Base-by-base conservation (phyloP, 2,888 invertebrate species). In the Atethmia centrago region DNA sequence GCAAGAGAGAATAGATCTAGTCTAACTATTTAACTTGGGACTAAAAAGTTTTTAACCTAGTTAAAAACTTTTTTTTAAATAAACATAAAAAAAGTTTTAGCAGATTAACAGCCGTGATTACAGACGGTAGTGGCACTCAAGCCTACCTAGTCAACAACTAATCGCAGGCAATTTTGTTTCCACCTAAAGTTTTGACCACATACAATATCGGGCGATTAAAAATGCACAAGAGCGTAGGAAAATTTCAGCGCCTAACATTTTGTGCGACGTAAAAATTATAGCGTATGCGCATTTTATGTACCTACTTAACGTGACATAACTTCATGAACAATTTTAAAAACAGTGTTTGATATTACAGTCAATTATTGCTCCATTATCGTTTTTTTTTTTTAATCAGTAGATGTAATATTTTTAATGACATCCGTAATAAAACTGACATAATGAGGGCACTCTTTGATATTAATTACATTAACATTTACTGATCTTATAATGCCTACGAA, bases 401-500 rank as follows among this genome's bases (percentile, higher is more conserved):
- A 31, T 2, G 31, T 31, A n/a, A 36, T 36, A 55, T 31, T 53
- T 70, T 28, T 14, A 31, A 25, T 16, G 72, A 31, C 5, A 36
- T 55, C 12, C 8, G 42, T n/a, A 14, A 16, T 19, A 53, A 47
- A 36, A 40, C 5, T n/a, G 14, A 28, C 14, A 51, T n/a, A 31
- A 31, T 14, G 0, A n/a, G n/a, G 8, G 5, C 14, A 28, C 21
- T 9, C 28, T 31, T 31, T 51, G 21, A 5, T 25, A 31, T 2
- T 31, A 47, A 40, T 8, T 25, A n/a, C 55, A 51, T 42, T 9
- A 58, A 51, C 14, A 42, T 72, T 72, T 59, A 28, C n/a, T 45
- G 28, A 63, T 66, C 9, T 70, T n/a, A 72, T 62, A 71, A n/a
- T n/a, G n/a, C n/a, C n/a, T 68, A 63, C 75, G 74, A 62, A 64